Conservation (phyloP, 2,888 invertebrate species). For the Amaurobius ferox region DNA sequence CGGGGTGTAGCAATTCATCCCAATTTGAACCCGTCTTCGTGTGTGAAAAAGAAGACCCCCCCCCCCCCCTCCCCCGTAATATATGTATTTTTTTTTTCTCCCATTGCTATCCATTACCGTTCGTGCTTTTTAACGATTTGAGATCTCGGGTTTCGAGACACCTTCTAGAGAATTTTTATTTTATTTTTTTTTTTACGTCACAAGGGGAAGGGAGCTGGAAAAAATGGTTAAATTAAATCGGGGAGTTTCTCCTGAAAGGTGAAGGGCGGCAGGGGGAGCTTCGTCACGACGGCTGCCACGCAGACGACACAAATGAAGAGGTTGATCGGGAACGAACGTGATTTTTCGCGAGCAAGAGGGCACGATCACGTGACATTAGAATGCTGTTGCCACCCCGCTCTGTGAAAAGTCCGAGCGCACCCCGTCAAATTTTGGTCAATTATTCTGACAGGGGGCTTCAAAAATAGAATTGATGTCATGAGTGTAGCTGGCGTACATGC, state of each 20-base stretch:
- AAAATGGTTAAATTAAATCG: slow-evolving; percentile 18
- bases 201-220: neutral
- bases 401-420: slow-evolving; percentile 21
- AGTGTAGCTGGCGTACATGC: too few relatives aligned
- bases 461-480: too few relatives aligned
- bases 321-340: slow-evolving; percentile 45
- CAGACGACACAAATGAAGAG: slow-evolving; percentile 59
- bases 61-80: neutral
- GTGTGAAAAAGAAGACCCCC: neutral
- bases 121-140: slow-evolving; percentile 47
- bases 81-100: neutral
- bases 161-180: neutral
- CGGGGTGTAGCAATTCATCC: slow-evolving; percentile 16
- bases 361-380: slow-evolving; percentile 64
- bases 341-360: slow-evolving; percentile 54
- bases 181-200: slow-evolving; percentile 13
- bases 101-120: slow-evolving; percentile 37
- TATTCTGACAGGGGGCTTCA: slow-evolving; percentile 9
- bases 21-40: neutral
- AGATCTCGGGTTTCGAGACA: slow-evolving; percentile 4
- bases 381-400: slow-evolving; percentile 25
- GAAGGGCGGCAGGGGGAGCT: slow-evolving; percentile 5
- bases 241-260: slow-evolving; percentile 17
- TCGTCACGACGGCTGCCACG: slow-evolving; percentile 47
- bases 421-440: slow-evolving; percentile 66